These are phyloP conservation scores for Drosophila neutralis DNA, from an alignment of 2,888 invertebrate species.

Conservation along the genomic window DNA sequence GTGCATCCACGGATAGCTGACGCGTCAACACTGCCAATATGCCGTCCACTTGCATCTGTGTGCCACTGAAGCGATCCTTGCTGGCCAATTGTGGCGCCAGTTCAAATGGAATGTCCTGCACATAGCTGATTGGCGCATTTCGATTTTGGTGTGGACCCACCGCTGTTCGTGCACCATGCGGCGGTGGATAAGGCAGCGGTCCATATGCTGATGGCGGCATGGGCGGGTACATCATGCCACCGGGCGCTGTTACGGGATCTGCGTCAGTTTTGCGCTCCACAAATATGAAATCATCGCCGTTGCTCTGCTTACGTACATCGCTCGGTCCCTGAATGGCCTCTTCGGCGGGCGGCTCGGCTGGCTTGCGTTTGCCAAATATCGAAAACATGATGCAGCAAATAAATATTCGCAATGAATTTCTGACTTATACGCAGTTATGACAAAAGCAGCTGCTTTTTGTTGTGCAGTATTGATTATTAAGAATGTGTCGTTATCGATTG, in stretches of 20 bases:
- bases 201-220: conserved; percentile 61
- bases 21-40: conserved; percentile 81
- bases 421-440: conserved; percentile 39
- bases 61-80: conserved; percentile 70
- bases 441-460: conserved; percentile 21
- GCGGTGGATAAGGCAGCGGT: conserved; percentile 63
- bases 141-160: not conserved
- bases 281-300: conserved; percentile 81
- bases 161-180: conserved; percentile 30
- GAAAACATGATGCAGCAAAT: conserved; percentile 72
- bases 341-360: conserved; percentile 71
- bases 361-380: conserved; percentile 80
- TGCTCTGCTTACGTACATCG: conserved; percentile 44
- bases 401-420: not conserved
- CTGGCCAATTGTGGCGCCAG: conserved; percentile 75
- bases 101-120: conserved; percentile 82
- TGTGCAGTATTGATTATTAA: conserved; percentile 3
- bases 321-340: conserved; percentile 66
- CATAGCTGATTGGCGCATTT: conserved; percentile 69
- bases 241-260: conserved; percentile 39
- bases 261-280: conserved; percentile 69
- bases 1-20: conserved; percentile 76
- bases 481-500: conserved; percentile 5
- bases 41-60: conserved; percentile 81
- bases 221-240: conserved; percentile 66